These are phyloP conservation scores for Lota lota DNA, from an alignment of 2,113 vertebrate species.

Conservation along the genomic window DNA sequence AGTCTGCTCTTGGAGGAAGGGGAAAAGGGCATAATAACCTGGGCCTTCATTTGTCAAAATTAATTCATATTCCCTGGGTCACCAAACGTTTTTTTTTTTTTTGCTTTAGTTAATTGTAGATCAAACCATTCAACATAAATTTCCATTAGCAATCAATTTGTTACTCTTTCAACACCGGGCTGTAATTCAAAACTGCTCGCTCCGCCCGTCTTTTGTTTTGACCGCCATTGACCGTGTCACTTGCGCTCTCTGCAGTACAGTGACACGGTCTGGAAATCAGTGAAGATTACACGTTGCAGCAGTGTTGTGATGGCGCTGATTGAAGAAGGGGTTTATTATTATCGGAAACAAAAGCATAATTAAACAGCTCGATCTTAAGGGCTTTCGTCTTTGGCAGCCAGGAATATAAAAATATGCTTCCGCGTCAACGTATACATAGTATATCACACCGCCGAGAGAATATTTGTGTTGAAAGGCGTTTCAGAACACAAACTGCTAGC, in stretches of 20 bases:
- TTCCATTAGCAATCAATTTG: constrained; percentile 69
- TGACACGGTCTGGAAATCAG: too few relatives aligned
- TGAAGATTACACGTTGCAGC: background rate
- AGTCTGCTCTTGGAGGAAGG: constrained; percentile 46
- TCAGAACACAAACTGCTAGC: too few relatives aligned
- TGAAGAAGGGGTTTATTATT: background rate
- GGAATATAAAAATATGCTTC: background rate
- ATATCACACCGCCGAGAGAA: background rate
- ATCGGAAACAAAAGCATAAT: background rate
- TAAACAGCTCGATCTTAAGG: background rate
- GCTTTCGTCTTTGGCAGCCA: background rate
- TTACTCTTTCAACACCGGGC: constrained; percentile 32
- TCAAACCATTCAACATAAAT: constrained; percentile 66
- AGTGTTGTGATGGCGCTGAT: background rate
- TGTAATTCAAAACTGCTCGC: constrained; percentile 37
- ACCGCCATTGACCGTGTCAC: constrained; percentile 16
- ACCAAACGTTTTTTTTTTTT: constrained; percentile 36
- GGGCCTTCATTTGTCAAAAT: constrained; percentile 75
- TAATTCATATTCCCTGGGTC: constrained; percentile 71
- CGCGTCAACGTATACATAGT: background rate
- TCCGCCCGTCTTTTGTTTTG: constrained; percentile 26
- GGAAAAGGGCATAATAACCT: constrained; percentile 66
- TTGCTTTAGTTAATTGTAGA: constrained; percentile 73
- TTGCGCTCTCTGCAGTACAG: background rate
- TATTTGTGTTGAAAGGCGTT: background rate